Conservation (phyloP, 2,113 vertebrate genomes). For the Megalops atlanticus region DNA sequence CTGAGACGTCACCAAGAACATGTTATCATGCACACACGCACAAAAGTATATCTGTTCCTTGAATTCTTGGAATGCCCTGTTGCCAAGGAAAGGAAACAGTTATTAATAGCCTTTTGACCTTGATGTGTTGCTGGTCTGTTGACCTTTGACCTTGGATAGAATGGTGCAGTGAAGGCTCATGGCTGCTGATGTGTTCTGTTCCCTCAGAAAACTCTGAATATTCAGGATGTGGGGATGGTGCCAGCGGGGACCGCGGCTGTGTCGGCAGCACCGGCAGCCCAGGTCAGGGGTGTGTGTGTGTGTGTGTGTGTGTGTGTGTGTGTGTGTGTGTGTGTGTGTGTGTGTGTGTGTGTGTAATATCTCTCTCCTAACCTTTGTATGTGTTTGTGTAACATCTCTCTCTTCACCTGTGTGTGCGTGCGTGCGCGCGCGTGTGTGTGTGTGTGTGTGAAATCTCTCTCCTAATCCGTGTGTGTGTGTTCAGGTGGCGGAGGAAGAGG, state of each 20-base stretch:
- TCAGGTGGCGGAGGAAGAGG: conserved; percentile 51
- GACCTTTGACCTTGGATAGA: too few species aligned
- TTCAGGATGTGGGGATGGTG: conserved; percentile 88
- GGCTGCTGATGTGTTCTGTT: conserved; percentile 12
- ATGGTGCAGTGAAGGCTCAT: background rate
- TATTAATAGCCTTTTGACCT: too few species aligned
- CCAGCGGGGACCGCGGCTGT: conserved; percentile 67
- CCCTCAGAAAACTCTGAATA: conserved; percentile 90
- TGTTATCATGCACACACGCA: too few species aligned
- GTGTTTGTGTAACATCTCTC: background rate
- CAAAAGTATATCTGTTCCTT: too few species aligned
- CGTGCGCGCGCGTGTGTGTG: too few species aligned
- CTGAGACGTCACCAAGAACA: too few species aligned
- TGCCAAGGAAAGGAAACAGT: too few species aligned
- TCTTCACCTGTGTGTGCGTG: too few species aligned
- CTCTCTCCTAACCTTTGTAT: too few species aligned
- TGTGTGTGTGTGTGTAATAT: background rate
- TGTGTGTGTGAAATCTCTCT: too few species aligned
- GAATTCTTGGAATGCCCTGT: too few species aligned
- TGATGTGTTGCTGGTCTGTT: too few species aligned
- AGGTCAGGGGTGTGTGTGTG: conserved; percentile 70
- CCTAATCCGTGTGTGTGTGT: background rate
- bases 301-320: conserved; percentile 36
- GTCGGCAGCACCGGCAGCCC: conserved; percentile 45
- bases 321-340: background rate